Evolutionary conservation across 2,113 vertebrate species (phyloP), one percentile per base, ranked within the genome.

Genomic region (Triplophysa siluroides): DNA sequence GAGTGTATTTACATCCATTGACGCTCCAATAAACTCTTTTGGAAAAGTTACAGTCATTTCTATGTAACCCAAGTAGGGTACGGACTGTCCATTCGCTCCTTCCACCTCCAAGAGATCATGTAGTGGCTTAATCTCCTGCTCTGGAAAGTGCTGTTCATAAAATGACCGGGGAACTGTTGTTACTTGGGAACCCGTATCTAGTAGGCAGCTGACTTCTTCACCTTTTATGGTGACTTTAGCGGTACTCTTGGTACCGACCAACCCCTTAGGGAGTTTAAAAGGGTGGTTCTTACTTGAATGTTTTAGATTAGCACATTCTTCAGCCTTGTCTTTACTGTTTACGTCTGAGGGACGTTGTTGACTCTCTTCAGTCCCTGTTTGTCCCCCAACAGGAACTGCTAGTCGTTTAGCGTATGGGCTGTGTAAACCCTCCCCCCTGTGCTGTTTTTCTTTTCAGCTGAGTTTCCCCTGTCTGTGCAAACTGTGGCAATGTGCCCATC

Each of bases 301-400:
- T 23, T 78, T 29, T 45, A 69, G 45, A 54, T 8, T 54, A 11
- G 47, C 8, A 71, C 50, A 71, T 54, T 8, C 24, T 52, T 71
- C 21, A 71, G 43, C 21, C 26, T 71, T 71, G 47, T 2, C 6
- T 52, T 47, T 33, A 26, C 47, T 2, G 23, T 71, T 71, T 71
- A 71, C 14, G 23, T 71, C 68, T 54, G 68, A 78, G 75, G 75
- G 60, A 66, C 61, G 41, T 66, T 43, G n/a, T 68, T 62, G 54
- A 38, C 62, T 76, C 12, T 43, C 33, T 50, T 50, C 45, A 64
- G 66, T 12, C 47, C 64, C 78, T 69, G 64, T 79, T 26, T 76
- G 78, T 64, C 78, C 82, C 72, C 1, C 71, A 70, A 76, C 71
- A 79, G 77, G 64, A 79, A 67, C 82, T 66, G 64, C 18, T 70